Conservation (phyloP, 2,797 vertebrate genomes). For the Artibeus lituratus region DNA sequence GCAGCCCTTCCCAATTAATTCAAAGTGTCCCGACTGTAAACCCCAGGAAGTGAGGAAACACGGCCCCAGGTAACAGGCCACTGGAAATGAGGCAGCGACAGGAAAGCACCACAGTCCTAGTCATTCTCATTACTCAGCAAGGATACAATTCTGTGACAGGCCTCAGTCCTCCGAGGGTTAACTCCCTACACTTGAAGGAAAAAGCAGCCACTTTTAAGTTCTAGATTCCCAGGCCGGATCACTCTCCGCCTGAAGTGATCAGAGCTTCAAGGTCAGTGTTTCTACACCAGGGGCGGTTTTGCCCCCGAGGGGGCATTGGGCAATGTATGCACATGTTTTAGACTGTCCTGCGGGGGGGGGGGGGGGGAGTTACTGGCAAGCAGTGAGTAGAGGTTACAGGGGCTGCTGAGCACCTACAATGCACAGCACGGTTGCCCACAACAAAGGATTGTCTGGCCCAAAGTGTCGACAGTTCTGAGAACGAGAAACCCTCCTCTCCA, state of each 20-base stretch:
- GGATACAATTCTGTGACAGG: not conserved
- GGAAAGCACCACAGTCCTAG: not conserved
- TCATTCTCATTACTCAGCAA: not conserved
- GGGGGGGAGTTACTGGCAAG: not conserved
- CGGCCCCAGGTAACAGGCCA: not conserved
- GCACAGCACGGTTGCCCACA: not conserved
- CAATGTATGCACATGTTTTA: not conserved
- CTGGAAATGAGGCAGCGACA: not conserved
- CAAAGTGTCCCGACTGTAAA: not conserved
- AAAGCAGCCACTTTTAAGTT: not conserved
- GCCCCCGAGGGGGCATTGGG: not conserved
- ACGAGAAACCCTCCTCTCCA: not conserved
- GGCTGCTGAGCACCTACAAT: not conserved
- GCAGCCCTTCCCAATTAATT: constrained; percentile 39
- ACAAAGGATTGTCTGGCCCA: not conserved
- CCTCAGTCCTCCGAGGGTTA: not conserved
- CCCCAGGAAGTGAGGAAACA: not conserved
- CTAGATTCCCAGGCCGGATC: not conserved
- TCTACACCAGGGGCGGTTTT: not conserved
- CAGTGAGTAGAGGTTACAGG: not conserved
- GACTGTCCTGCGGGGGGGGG: not conserved
- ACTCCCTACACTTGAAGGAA: not conserved
- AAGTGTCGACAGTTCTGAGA: not conserved
- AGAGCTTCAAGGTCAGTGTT: constrained; percentile 3
- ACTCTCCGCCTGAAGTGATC: not conserved